Conservation (phyloP, 1,140 invertebrate species). For the Olivierus martensii region DNA sequence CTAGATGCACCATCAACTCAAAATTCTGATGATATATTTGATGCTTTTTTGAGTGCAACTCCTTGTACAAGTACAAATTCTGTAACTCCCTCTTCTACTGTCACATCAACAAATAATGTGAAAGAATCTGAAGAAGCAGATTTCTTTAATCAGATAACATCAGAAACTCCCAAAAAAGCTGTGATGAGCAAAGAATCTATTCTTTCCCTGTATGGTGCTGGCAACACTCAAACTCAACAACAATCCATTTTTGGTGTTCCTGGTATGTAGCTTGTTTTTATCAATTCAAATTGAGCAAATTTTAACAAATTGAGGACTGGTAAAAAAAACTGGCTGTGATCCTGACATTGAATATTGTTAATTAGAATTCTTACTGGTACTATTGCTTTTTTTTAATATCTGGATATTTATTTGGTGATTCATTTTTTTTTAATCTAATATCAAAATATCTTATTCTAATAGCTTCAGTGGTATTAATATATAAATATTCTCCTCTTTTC, state of each 20-base stretch:
- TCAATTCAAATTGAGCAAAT: too few species aligned
- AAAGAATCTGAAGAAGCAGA: slow-evolving; percentile 55
- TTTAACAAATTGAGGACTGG: too few species aligned
- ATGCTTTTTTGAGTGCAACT: slow-evolving; percentile 19
- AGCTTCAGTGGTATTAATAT: too few species aligned
- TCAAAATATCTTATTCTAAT: too few species aligned
- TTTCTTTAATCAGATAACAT: slow-evolving; percentile 77
- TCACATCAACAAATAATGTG: neutral
- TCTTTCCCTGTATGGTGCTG: slow-evolving; percentile 61
- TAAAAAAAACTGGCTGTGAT: too few species aligned
- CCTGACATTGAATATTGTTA: too few species aligned
- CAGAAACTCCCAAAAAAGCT: slow-evolving; percentile 50
- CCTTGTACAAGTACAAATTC: neutral
- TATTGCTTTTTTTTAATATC: too few species aligned
- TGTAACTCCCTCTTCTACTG: neutral
- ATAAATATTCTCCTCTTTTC: too few species aligned
- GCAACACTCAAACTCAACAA: slow-evolving; percentile 3
- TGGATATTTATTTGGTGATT: too few species aligned
- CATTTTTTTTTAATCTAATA: too few species aligned
- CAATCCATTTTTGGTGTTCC: slow-evolving; percentile 4
- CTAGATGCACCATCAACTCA: neutral
- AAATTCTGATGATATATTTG: slow-evolving; percentile 17
- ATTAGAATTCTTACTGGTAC: too few species aligned
- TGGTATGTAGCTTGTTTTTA: slow-evolving; percentile 10
- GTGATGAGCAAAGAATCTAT: slow-evolving; percentile 82